Conservation (phyloP, 2,888 invertebrate genomes). For the Dryobota labecula region DNA sequence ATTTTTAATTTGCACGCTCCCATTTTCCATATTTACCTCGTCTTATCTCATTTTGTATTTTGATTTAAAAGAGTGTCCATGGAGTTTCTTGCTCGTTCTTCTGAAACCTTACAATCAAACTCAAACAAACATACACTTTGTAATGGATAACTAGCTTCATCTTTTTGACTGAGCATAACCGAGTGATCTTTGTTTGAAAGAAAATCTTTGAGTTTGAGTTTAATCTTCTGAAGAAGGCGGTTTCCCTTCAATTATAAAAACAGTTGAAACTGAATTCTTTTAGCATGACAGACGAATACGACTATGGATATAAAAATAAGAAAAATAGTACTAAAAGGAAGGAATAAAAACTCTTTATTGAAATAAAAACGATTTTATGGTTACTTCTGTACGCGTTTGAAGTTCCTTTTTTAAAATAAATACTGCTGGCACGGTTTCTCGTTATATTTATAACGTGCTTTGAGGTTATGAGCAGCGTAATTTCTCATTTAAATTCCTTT, state of each 20-base stretch:
- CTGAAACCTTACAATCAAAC: no score
- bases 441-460: slow-evolving; percentile 26
- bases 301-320: slow-evolving; percentile 8
- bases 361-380: slow-evolving; percentile 18
- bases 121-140: no score
- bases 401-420: slow-evolving; percentile 11
- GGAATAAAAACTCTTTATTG: slow-evolving; percentile 9
- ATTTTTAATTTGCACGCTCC: slow-evolving; percentile 15
- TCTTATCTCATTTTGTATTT: not conserved
- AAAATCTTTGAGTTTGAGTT: no score
- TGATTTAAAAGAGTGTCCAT: not conserved
- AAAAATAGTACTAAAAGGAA: not conserved
- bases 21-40: not conserved
- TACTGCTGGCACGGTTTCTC: not conserved
- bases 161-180: no score
- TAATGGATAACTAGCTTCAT: not conserved
- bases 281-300: not conserved
- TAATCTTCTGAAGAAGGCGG: not conserved
- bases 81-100: no score
- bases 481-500: slow-evolving; percentile 48
- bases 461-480: slow-evolving; percentile 28
- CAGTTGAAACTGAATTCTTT: not conserved
- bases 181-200: no score
- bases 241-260: not conserved
- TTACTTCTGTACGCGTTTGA: slow-evolving; percentile 20